Evolutionary conservation across 2,888 invertebrate genomes (phyloP).

Genomic region (Xylocampa areola): DNA sequence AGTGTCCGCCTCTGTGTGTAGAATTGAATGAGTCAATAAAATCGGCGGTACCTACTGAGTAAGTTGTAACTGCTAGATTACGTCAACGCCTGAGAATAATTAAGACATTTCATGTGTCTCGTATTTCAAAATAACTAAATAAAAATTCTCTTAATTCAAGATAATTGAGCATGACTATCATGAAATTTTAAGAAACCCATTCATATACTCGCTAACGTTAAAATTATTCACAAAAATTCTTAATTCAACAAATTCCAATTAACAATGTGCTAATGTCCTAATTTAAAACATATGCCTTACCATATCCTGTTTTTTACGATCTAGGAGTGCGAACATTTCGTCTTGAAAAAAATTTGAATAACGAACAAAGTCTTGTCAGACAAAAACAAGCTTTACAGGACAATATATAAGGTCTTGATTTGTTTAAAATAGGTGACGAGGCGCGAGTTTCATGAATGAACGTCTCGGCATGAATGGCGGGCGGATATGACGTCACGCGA

Average conservation of each 20-base stretch:
- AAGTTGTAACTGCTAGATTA: constrained; percentile 18
- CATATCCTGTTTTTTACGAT: constrained; percentile 57
- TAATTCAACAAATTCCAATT: constrained; percentile 40
- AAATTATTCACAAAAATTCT: constrained; percentile 31
- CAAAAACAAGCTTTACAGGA: not conserved
- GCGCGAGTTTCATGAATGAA: constrained; percentile 79
- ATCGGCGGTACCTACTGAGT: constrained; percentile 16
- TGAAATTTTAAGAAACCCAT: constrained; percentile 16
- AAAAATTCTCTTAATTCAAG: constrained; percentile 22
- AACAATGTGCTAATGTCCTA: constrained; percentile 52
- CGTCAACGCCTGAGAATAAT: constrained; percentile 17
- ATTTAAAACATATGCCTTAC: constrained; percentile 53
- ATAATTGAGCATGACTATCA: constrained; percentile 31
- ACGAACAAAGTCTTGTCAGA: not conserved
- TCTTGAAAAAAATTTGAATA: constrained; percentile 30
- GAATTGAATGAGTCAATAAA: constrained; percentile 38
- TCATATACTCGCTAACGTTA: constrained; percentile 17
- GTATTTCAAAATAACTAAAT: not conserved
- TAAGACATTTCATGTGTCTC: constrained; percentile 8
- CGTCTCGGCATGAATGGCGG: constrained; percentile 75
- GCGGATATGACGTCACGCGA: constrained; percentile 80
- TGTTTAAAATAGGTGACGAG: constrained; percentile 20
- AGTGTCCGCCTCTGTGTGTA: constrained; percentile 22
- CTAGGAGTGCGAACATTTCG: constrained; percentile 45
- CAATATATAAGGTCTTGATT: constrained; percentile 33